Conservation (phyloP, 2,113 vertebrate genomes). For the Accipiter virgatus region DNA sequence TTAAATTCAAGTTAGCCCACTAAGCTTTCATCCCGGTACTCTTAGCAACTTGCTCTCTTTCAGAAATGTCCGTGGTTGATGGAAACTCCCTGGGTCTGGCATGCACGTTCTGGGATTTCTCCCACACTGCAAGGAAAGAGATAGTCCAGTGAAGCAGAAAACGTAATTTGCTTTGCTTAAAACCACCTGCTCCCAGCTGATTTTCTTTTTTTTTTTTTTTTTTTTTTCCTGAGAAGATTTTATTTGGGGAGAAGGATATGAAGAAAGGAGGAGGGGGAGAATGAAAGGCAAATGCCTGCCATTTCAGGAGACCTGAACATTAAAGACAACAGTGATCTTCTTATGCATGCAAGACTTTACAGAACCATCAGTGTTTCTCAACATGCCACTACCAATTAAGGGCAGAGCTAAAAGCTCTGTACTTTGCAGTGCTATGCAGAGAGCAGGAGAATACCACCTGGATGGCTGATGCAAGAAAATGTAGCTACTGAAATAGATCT, state of each 20-base stretch:
- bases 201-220: background rate
- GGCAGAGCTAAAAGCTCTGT: background rate
- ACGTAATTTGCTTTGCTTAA: slow-evolving; percentile 44
- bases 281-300: background rate
- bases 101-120: background rate
- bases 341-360: background rate
- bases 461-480: background rate
- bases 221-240: background rate
- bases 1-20: background rate
- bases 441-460: background rate
- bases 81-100: background rate
- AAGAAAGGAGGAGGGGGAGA: background rate
- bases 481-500: background rate
- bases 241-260: background rate
- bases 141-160: slow-evolving; percentile 29
- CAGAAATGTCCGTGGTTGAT: background rate
- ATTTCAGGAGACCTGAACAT: background rate
- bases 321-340: background rate
- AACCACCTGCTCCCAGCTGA: background rate
- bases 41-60: background rate
- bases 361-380: background rate
- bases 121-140: background rate
- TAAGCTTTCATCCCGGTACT: background rate
- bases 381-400: background rate
- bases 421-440: background rate